Percentiles rank a stretch among this genome's conserved stretches.
These are phyloP conservation scores for Euthynnus affinis DNA, from an alignment of 2,797 vertebrate species.

Conservation along the genomic window DNA sequence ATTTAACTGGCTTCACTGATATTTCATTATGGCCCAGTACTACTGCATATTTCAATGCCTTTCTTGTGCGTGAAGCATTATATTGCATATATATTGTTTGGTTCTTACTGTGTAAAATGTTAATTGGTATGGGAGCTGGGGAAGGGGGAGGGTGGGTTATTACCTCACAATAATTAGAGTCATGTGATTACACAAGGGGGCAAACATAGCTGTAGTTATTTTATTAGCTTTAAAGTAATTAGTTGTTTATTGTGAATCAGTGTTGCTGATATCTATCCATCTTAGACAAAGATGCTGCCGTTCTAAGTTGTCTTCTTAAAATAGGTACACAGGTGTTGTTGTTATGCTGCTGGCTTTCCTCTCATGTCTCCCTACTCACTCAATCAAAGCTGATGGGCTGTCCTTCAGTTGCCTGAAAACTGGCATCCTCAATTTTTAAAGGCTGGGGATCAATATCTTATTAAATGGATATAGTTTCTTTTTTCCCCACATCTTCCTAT, in stretches of 20 bases:
- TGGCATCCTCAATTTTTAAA: conserved; percentile 71
- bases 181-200: background rate
- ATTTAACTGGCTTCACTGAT: conserved; percentile 31
- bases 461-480: conserved; percentile 70
- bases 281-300: background rate
- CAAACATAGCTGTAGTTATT: background rate
- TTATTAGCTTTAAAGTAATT: background rate
- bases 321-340: conserved; percentile 58
- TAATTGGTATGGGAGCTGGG: background rate
- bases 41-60: conserved; percentile 18
- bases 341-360: conserved; percentile 55
- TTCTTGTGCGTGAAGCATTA: background rate
- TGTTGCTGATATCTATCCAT: background rate
- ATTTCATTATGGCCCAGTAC: conserved; percentile 23
- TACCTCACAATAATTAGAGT: background rate
- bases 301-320: conserved; percentile 36
- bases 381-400: conserved; percentile 76
- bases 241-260: background rate
- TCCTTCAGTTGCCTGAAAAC: conserved; percentile 72
- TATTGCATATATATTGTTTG: conserved; percentile 1
- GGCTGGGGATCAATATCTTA: conserved; percentile 78
- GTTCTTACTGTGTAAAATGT: conserved; percentile 1
- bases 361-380: conserved; percentile 57
- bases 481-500: conserved; percentile 35
- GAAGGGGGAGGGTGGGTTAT: background rate